Percentiles rank a stretch among this genome's conserved stretches.
Evolutionary conservation across 92 coral and sea anemone species (phyloP).

Genomic region (Palythoa grandiflora): DNA sequence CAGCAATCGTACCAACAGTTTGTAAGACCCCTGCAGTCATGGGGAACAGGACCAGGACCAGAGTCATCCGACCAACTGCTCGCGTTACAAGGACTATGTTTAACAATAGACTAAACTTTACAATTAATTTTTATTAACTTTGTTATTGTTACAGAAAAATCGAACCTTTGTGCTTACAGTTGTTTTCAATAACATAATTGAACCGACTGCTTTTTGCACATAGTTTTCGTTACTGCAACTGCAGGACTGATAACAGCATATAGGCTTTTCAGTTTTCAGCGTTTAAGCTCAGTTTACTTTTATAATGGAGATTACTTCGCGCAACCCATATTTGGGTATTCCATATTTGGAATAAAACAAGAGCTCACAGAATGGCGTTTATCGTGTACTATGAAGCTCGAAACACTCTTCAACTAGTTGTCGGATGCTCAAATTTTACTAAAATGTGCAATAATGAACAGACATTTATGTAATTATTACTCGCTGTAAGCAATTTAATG

Average conservation of each 20-base stretch:
- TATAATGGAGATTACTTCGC: not conserved
- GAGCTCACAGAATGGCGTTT: constrained; percentile 3
- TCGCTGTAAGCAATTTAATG: no score
- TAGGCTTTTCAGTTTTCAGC: not conserved
- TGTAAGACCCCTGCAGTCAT: not conserved
- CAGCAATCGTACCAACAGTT: not conserved
- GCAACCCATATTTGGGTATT: not conserved
- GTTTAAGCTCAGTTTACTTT: not conserved
- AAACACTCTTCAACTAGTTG: no score
- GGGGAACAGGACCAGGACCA: not conserved
- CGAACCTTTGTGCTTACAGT: constrained; percentile 7
- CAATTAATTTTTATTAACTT: not conserved
- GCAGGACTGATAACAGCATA: not conserved
- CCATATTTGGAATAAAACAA: no score
- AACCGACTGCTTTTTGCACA: not conserved
- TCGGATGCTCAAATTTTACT: no score
- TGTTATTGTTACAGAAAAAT: constrained; percentile 10
- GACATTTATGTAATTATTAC: no score
- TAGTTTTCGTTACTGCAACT: not conserved
- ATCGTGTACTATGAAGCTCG: not conserved
- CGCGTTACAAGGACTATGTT: no score
- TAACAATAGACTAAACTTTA: no score
- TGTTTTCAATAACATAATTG: not conserved
- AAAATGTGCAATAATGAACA: no score
- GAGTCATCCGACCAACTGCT: not conserved